Evolutionary conservation across 2,113 vertebrate species (phyloP), one percentile per base, ranked within the genome.

Genomic region (Garra rufa): DNA sequence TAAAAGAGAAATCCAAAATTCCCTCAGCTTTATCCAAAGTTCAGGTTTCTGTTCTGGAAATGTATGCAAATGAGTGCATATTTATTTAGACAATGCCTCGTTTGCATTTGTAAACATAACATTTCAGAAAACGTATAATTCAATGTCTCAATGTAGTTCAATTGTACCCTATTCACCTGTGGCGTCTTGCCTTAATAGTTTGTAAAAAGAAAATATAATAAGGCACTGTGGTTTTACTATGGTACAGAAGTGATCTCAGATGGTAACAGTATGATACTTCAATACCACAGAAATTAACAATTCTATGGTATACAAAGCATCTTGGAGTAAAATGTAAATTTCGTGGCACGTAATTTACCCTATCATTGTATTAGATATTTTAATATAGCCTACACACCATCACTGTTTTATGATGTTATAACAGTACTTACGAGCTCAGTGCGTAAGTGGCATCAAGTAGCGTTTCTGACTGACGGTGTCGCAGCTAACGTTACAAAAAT

Each of bases 381-480:
- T 38, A 19, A 38, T 4, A 9, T 34, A 55, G n/a, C n/a, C n/a
- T n/a, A n/a, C 19, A 55, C 17, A 55, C 52, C 19, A 52, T 52
- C 50, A 17, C 19, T 41, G 30, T 41, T 17, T 74, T 44, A 44
- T 73, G 17, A n/a, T 26, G 17, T 17, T 21, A 3, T 10, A 14
- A 38, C 14, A 9, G 14, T 34, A 70, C 38, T n/a, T n/a, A 43
- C 71, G n/a, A n/a, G n/a, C n/a, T n/a, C n/a, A 70, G 24, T 19
- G 9, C 5, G 15, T 21, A n/a, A 74, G 73, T 52, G 73, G 4
- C 73, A 26, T 76, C 48, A 52, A 24, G 26, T 7, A 1, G 26
- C 46, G 46, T 76, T 52, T 30, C 28, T 52, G 43, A 48, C 73
- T 50, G 44, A 50, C 46, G 73, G 46, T 30, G 73, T 76, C 73